Conservation (phyloP, 2,888 invertebrate genomes). For the Zaprionus bogoriensis region DNA sequence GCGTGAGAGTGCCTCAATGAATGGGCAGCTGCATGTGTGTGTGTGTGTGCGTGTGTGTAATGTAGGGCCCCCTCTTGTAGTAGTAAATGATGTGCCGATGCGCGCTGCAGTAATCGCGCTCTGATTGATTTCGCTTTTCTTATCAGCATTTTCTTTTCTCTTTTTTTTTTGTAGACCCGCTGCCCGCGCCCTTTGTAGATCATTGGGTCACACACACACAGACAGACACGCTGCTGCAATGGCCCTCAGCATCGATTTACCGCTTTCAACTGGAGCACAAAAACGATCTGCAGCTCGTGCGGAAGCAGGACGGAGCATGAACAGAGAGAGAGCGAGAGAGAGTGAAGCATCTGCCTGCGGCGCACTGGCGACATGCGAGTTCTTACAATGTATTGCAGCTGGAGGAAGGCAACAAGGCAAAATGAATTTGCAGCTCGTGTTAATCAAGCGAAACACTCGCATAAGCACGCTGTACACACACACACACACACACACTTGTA, state of each 20-base stretch:
- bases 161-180: conserved; percentile 9
- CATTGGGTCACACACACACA: conserved; percentile 58
- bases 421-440: conserved; percentile 78
- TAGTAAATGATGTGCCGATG: conserved; percentile 39
- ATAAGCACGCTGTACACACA: conserved; percentile 29
- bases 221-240: conserved; percentile 8
- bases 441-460: conserved; percentile 68
- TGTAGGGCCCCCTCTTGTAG: conserved; percentile 29
- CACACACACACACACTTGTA: background rate
- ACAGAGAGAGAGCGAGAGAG: background rate
- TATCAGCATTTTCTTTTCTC: conserved; percentile 36
- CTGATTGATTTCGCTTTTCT: conserved; percentile 63
- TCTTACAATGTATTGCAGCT: conserved; percentile 7
- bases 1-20: conserved; percentile 37
- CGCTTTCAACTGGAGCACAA: conserved; percentile 69
- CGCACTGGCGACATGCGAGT: too few relatives aligned
- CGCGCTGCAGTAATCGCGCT: conserved; percentile 40
- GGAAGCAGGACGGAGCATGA: background rate
- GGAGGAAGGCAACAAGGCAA: conserved; percentile 59
- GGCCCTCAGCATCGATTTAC: conserved; percentile 70
- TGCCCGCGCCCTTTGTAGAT: conserved; percentile 68
- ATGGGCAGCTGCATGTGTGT: conserved; percentile 16
- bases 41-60: conserved; percentile 17
- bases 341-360: conserved; percentile 19
- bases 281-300: conserved; percentile 11